phyloP scores from a whole-genome alignment of 2,888 invertebrate genomes.

The Drosophila macrospina region DNA sequence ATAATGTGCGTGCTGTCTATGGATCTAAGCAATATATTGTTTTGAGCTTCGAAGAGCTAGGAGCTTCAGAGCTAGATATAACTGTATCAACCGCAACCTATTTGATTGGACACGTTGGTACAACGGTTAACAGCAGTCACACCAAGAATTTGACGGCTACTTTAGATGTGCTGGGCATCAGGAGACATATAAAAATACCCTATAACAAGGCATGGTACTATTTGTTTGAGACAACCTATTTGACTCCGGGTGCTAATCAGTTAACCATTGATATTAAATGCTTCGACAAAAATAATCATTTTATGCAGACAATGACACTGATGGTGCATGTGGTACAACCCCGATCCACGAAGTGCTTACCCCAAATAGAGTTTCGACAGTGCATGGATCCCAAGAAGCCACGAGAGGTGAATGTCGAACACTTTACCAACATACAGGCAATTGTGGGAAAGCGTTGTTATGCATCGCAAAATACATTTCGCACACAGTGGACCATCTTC shows the following conservation, averaged over 20 bases:
- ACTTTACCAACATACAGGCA: conserved; percentile 44
- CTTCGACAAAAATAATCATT: neutral
- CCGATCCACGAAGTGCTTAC: neutral
- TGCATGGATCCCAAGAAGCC: conserved; percentile 6
- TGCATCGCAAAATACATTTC: neutral
- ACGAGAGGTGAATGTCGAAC: neutral
- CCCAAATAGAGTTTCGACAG: conserved; percentile 8
- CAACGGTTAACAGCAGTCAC: neutral
- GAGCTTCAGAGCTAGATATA: conserved; percentile 4
- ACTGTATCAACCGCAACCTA: conserved; percentile 29
- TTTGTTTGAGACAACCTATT: conserved; percentile 27
- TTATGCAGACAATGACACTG: conserved; percentile 6
- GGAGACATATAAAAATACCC: conserved; percentile 28
- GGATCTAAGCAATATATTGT: conserved; percentile 26
- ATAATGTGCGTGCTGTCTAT: conserved; percentile 29
- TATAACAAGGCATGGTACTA: conserved; percentile 28
- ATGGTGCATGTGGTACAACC: conserved; percentile 20
- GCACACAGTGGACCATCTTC: conserved; percentile 24
- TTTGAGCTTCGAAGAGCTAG: conserved; percentile 32
- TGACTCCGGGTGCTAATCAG: conserved; percentile 23
- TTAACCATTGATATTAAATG: conserved; percentile 21
- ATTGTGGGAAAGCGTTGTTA: conserved; percentile 19
- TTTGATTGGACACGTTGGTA: conserved; percentile 19
- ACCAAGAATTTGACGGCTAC: conserved; percentile 34
- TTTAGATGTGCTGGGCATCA: conserved; percentile 29